These are phyloP conservation scores for Xanthorhoe spadicearia DNA, from an alignment of 2,888 invertebrate species.

Conservation along the genomic window DNA sequence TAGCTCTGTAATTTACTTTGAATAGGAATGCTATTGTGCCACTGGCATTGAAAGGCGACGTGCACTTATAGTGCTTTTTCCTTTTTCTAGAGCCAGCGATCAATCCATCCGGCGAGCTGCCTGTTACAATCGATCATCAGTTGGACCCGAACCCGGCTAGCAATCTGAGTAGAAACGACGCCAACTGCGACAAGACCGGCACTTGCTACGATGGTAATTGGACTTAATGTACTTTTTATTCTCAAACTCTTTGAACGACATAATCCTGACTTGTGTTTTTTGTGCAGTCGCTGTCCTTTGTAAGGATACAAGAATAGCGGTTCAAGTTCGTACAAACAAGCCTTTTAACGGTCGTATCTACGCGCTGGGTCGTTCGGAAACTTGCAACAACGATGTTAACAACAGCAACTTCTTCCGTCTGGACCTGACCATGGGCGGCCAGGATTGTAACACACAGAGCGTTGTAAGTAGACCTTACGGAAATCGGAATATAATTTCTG, in stretches of 20 bases:
- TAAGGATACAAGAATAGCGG: slow-evolving; percentile 96
- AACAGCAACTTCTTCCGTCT: slow-evolving; percentile 96
- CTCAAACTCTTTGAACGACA: slow-evolving; percentile 22
- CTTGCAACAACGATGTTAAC: slow-evolving; percentile 96
- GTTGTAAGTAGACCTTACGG: slow-evolving; percentile 88
- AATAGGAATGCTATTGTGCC: slow-evolving; percentile 43
- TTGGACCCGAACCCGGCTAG: slow-evolving; percentile 88
- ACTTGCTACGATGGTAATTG: slow-evolving; percentile 96
- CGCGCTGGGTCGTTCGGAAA: slow-evolving; percentile 96
- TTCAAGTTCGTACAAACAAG: slow-evolving; percentile 96
- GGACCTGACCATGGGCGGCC: slow-evolving; percentile 96
- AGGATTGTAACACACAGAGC: slow-evolving; percentile 97
- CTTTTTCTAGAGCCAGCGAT: slow-evolving; percentile 81
- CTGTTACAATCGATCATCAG: slow-evolving; percentile 90
- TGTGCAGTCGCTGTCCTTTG: slow-evolving; percentile 95
- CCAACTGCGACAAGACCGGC: slow-evolving; percentile 97
- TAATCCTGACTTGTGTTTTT: slow-evolving; percentile 30
- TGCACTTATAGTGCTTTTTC: slow-evolving; percentile 43
- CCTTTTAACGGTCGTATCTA: slow-evolving; percentile 98
- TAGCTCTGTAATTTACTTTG: slow-evolving; percentile 49
- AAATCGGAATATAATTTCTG: neutral
- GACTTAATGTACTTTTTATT: slow-evolving; percentile 25
- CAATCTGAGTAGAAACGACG: slow-evolving; percentile 90
- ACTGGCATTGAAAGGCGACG: slow-evolving; percentile 32
- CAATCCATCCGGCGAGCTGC: slow-evolving; percentile 83